Base-by-base conservation (phyloP, 1,140 invertebrate species). In the Maconellicoccus hirsutus region DNA sequence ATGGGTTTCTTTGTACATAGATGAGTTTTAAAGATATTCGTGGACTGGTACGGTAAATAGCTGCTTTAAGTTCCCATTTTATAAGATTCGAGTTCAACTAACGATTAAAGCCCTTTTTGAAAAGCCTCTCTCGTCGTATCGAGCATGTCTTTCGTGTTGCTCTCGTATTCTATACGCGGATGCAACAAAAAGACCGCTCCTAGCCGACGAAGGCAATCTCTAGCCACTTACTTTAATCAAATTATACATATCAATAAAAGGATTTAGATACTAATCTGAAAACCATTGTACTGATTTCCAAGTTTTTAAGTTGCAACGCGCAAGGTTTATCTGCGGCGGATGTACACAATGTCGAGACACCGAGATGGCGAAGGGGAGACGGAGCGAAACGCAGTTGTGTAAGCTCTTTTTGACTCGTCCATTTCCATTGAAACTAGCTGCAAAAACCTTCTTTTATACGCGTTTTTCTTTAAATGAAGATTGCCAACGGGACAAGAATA, bases 201-300 rank as follows among this genome's bases (percentile, higher is more conserved):
- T 52, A 52, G 2, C 16, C 42, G 42, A 16, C 42, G 4, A 19
- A 52, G 42, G 12, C 42, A 52, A 52, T 52, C 42, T 52, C 42
- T 19, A 52, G 42, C 42, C 42, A 52, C 16, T 52, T 52, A 52
- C 42, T 52, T 52, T 52, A 52, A 52, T 52, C 42, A 52, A 52
- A 52, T 52, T 52, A 52, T 52, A 52, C 42, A 52, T 52, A 52
- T 52, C 42, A 52, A 52, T 52, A 52, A 52, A 52, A 52, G 42
- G 16, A 52, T 52, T 52, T 52, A 52, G 42, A 52, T 52, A 52
- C 42, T 52, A 52, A 52, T 52, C 42, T 52, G n/a, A 52, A 52
- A 52, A 52, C 42, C 42, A 52, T 52, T 52, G 42, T 52, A 52
- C 16, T 8, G 42, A 52, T 52, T 52, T 52, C 42, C 42, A 52